A percentile compares a stretch with the other conserved stretches of the same genome.
phyloP scores from a whole-genome alignment of 2,888 invertebrate species.

The Volucella bombylans region DNA sequence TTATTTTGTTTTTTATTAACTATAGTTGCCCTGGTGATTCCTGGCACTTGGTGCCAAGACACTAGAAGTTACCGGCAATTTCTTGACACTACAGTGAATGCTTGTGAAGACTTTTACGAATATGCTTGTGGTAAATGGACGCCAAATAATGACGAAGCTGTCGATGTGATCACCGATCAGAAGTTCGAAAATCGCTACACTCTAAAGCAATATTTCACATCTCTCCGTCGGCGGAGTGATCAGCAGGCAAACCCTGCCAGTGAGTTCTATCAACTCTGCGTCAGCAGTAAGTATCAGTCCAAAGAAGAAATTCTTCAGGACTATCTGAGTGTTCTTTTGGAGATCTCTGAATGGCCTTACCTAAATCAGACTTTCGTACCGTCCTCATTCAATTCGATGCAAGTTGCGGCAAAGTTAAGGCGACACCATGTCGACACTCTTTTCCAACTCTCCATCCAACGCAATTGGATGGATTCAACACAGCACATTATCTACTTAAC shows the following conservation, averaged over 20 bases:
- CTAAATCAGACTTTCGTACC: slow-evolving; percentile 74
- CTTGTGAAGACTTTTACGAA: slow-evolving; percentile 81
- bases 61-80: slow-evolving; percentile 28
- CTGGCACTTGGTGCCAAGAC: slow-evolving; percentile 13
- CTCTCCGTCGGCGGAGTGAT: not conserved
- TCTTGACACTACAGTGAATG: slow-evolving; percentile 49
- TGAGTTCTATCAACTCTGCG: slow-evolving; percentile 48
- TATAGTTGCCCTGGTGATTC: not conserved
- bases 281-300: slow-evolving; percentile 36
- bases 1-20: not conserved
- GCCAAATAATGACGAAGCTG: slow-evolving; percentile 76
- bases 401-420: slow-evolving; percentile 77
- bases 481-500: slow-evolving; percentile 78
- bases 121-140: slow-evolving; percentile 81
- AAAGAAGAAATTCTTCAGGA: slow-evolving; percentile 35
- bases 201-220: slow-evolving; percentile 75
- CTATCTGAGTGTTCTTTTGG: slow-evolving; percentile 25
- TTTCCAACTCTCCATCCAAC: slow-evolving; percentile 77
- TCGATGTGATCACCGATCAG: slow-evolving; percentile 51
- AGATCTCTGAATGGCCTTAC: slow-evolving; percentile 76
- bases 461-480: slow-evolving; percentile 80
- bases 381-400: slow-evolving; percentile 76
- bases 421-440: slow-evolving; percentile 78
- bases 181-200: slow-evolving; percentile 78
- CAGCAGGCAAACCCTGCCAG: slow-evolving; percentile 21